A percentile compares a stretch with the other conserved stretches of the same genome.
Evolutionary conservation across 2,797 vertebrate genomes (phyloP).

Genomic region (Neostethus bicornis): DNA sequence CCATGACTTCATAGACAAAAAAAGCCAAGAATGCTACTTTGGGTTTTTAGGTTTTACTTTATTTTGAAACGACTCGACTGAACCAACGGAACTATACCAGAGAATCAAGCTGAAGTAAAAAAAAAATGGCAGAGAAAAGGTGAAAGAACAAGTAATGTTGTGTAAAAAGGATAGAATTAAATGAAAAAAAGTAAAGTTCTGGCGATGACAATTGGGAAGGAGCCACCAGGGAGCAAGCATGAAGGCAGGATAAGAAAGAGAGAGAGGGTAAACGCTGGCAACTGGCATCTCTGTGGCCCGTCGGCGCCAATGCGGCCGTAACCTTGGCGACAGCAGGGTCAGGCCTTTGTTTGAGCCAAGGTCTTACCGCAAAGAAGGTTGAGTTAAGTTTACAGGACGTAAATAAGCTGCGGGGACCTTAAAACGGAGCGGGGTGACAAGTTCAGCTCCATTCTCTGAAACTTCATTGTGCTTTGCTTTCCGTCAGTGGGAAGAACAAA

Average conservation of each 20-base stretch:
- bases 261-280: constrained; percentile 16
- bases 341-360: constrained; percentile 71
- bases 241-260: constrained; percentile 40
- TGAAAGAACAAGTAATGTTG: neutral
- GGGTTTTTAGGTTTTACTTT: no score
- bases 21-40: no score
- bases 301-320: constrained; percentile 63
- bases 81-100: no score
- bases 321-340: constrained; percentile 62
- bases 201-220: constrained; percentile 6
- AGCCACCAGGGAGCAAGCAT: constrained; percentile 13
- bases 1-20: no score
- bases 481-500: constrained; percentile 56
- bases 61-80: no score
- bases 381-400: constrained; percentile 71
- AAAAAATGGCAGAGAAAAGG: neutral
- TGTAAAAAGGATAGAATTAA: neutral
- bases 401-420: constrained; percentile 63
- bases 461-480: constrained; percentile 55
- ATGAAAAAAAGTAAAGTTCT: constrained; percentile 6
- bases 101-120: no score
- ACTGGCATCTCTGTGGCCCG: constrained; percentile 44
- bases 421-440: constrained; percentile 63
- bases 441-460: constrained; percentile 59
- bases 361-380: constrained; percentile 62